A percentile compares a stretch with the other conserved stretches of the same genome.
phyloP scores from a whole-genome alignment of 2,888 invertebrate species.

The Drosophila atroscutellata region DNA sequence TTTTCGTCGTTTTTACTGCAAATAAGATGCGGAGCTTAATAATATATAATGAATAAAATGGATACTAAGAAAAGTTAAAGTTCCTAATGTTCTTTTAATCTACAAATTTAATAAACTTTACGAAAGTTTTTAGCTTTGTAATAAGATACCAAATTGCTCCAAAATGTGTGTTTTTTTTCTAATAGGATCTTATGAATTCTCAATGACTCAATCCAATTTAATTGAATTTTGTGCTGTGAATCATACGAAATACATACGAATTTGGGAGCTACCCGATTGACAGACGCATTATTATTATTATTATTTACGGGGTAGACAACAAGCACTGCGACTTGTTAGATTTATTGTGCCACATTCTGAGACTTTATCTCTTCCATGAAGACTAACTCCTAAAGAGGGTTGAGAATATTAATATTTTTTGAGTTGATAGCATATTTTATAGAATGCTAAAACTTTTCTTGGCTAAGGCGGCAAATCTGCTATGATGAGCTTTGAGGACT shows the following conservation, averaged over 20 bases:
- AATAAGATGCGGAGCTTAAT: neutral
- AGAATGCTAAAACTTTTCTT: neutral
- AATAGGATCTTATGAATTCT: neutral
- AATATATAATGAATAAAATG: neutral
- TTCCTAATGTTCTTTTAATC: neutral
- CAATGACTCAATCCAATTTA: neutral
- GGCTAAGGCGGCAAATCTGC: neutral
- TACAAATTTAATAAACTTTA: neutral
- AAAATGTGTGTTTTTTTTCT: neutral
- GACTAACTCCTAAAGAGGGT: neutral
- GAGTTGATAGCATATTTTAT: neutral
- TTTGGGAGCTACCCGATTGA: neutral
- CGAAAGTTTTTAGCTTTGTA: neutral
- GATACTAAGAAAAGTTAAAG: neutral
- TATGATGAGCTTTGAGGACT: neutral
- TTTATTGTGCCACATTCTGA: neutral
- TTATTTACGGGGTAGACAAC: neutral
- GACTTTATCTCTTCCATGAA: neutral
- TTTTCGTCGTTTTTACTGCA: slow-evolving; percentile 2
- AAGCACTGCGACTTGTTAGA: neutral
- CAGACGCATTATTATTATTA: neutral
- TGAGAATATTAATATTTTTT: neutral
- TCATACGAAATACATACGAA: neutral
- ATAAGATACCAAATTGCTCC: neutral
- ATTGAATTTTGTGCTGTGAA: neutral